Base-by-base conservation (phyloP, 2,888 invertebrate species). In the Autographa pulchrina region DNA sequence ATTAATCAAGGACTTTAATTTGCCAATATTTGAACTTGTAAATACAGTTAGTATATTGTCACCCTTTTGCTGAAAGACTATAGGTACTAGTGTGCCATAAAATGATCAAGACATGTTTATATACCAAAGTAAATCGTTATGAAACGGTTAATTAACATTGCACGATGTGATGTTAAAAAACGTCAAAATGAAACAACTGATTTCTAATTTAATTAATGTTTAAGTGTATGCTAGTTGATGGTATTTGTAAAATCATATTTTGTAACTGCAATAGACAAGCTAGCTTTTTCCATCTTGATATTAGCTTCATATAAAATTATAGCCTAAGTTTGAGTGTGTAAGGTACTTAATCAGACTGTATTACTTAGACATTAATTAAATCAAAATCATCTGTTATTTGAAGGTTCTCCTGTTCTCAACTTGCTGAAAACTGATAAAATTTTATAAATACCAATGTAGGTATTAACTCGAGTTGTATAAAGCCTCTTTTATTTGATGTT, bases 151-250 rank as follows among this genome's bases (percentile, higher is more conserved):
- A 38, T 11, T 6, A 48, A 3, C 48, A n/a, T 48, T 56, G 20
- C 20, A 56, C 20, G 48, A 56, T 56, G 54, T 48, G 13, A 25
- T 14, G 54, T 25, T 5, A 25, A 25, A 25, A 48, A 56, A 63
- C 32, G 35, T 52, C 52, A 8, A 32, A 31, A 14, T 2, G 7
- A 6, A 64, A 25, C 16, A 7, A 31, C 16, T 31, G 58, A 56
- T 65, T 31, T 60, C 59, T 75, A 68, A 82, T 83, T 75, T 70
- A 75, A 81, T 81, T 75, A 81, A 73, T 81, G 77, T 83, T 77
- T 77, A 66, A 74, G 70, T 81, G 67, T n/a, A 56, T 48, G 62
- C 64, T 66, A 72, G 60, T 76, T 62, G 63, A 58, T 69, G 70
- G 68, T 81, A 58, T 38, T 69, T 68, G 59, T 56, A 61, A 62